Evolutionary conservation across 2,797 vertebrate species (phyloP).

Genomic region (Hydrocynus forskahlii): DNA sequence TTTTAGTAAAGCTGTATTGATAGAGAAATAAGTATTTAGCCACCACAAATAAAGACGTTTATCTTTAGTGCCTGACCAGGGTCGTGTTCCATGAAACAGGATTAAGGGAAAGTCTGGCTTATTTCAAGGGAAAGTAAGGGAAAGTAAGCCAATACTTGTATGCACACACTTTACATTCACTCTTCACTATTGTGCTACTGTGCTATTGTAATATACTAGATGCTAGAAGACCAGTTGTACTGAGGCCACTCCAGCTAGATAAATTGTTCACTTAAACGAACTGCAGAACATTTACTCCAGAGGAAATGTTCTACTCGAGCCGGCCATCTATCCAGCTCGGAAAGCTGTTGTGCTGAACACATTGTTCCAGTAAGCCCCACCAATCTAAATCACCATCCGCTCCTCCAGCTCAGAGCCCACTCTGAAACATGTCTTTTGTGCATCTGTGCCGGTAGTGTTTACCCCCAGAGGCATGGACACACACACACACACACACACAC

Average conservation of each 20-base stretch:
- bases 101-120: too few relatives aligned
- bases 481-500: constrained; percentile 17
- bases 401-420: not conserved
- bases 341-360: not conserved
- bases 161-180: too few relatives aligned
- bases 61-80: too few relatives aligned
- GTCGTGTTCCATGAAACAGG: too few relatives aligned
- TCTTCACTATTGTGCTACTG: too few relatives aligned
- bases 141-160: too few relatives aligned
- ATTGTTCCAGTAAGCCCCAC: not conserved
- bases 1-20: too few relatives aligned
- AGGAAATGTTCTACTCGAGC: not conserved
- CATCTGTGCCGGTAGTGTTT: constrained; percentile 41
- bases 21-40: too few relatives aligned
- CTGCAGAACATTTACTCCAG: not conserved
- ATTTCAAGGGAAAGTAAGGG: too few relatives aligned
- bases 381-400: constrained; percentile 20
- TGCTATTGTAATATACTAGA: too few relatives aligned
- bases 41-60: too few relatives aligned
- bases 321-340: not conserved
- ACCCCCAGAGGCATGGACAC: constrained; percentile 19
- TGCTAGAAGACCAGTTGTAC: not conserved
- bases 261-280: not conserved
- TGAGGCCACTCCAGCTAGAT: not conserved
- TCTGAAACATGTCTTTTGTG: constrained; percentile 29